A percentile compares a stretch with the other conserved stretches of the same genome.
Conservation (phyloP, 2,113 vertebrate genomes). For the Hippoglossus stenolepis region DNA sequence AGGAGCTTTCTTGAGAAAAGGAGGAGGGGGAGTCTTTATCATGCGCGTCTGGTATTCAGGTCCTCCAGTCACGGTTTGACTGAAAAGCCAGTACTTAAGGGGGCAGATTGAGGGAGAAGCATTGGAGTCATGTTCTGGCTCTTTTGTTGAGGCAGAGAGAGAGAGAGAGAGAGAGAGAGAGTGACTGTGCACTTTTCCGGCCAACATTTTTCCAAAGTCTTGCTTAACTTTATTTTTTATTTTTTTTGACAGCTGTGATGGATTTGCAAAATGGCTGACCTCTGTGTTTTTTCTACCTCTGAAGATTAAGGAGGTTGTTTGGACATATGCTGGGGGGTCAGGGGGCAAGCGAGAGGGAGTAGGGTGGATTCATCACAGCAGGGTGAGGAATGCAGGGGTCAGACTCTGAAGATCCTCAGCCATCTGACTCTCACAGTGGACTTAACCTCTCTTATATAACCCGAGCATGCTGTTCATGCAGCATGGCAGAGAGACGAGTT, state of each 20-base stretch:
- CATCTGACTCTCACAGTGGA: slow-evolving; percentile 25
- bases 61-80: slow-evolving; percentile 62
- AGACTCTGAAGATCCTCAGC: slow-evolving; percentile 37
- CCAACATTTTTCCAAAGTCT: slow-evolving; percentile 1
- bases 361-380: slow-evolving; percentile 58
- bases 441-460: slow-evolving; percentile 40
- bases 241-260: not conserved
- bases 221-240: not conserved
- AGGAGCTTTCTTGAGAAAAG: slow-evolving; percentile 34
- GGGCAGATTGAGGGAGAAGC: slow-evolving; percentile 40
- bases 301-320: slow-evolving; percentile 75
- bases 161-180: slow-evolving; percentile 11
- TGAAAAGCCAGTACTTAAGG: slow-evolving; percentile 65
- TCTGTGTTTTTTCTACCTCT: slow-evolving; percentile 39
- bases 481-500: slow-evolving; percentile 1
- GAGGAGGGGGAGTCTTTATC: slow-evolving; percentile 68
- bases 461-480: not conserved
- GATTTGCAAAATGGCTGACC: slow-evolving; percentile 48
- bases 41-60: slow-evolving; percentile 67
- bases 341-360: slow-evolving; percentile 58
- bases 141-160: slow-evolving; percentile 39
- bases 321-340: slow-evolving; percentile 73
- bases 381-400: slow-evolving; percentile 78
- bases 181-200: slow-evolving; percentile 29
- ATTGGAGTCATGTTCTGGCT: slow-evolving; percentile 52